Percentiles rank a stretch among this genome's conserved stretches.
phyloP scores from a whole-genome alignment of 2,888 invertebrate species.

The Zootermopsis nevadensis region DNA sequence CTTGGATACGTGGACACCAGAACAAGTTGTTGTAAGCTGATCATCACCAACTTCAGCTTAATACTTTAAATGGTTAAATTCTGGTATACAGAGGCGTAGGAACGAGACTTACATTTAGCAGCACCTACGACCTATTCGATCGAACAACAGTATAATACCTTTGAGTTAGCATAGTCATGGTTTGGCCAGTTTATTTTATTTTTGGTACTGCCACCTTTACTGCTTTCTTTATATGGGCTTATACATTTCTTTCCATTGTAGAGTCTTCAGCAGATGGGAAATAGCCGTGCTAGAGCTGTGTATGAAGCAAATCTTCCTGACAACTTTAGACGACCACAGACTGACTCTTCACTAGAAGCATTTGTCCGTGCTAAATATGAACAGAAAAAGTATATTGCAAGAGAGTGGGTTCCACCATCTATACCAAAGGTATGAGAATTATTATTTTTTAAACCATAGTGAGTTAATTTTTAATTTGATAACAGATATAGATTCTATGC shows the following conservation, averaged over 20 bases:
- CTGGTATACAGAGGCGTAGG: too few relatives aligned
- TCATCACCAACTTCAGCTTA: background rate
- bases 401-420: conserved; percentile 93
- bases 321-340: conserved; percentile 94
- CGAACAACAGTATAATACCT: too few relatives aligned
- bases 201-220: too few relatives aligned
- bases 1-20: conserved; percentile 97
- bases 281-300: conserved; percentile 94
- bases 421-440: conserved; percentile 75
- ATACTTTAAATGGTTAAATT: too few relatives aligned
- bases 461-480: too few relatives aligned
- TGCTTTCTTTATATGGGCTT: too few relatives aligned
- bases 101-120: too few relatives aligned
- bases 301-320: conserved; percentile 98
- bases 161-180: too few relatives aligned
- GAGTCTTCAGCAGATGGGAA: conserved; percentile 97
- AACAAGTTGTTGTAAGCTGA: conserved; percentile 87
- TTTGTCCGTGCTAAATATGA: conserved; percentile 99
- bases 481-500: too few relatives aligned
- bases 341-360: conserved; percentile 91
- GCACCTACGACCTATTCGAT: too few relatives aligned
- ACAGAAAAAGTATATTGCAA: conserved; percentile 98
- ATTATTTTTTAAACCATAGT: too few relatives aligned
- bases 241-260: conserved; percentile 62
- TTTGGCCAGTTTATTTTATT: too few relatives aligned